phyloP scores from a whole-genome alignment of 1,140 invertebrate genomes.

The Drosophila nebulosa region DNA sequence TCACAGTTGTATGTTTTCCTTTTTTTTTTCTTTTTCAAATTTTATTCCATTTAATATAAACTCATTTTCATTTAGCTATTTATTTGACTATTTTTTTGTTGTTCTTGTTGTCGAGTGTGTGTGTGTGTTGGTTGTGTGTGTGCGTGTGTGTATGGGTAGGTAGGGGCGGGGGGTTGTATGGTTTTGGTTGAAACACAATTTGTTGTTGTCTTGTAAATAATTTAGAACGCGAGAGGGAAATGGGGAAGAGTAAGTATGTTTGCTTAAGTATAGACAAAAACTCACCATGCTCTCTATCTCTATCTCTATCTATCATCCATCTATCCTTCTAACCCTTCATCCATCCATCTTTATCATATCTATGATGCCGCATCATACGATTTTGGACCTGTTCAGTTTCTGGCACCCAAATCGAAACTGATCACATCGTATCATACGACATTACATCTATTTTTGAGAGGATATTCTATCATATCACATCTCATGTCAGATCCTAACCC shows the following conservation, averaged over 20 bases:
- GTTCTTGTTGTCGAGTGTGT: constrained; percentile 21
- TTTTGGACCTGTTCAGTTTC: not conserved
- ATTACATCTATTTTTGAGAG: not conserved
- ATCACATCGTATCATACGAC: not conserved
- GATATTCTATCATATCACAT: not conserved
- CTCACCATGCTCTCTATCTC: constrained; percentile 44
- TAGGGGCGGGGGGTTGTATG: too few species aligned
- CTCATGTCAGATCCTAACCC: not conserved
- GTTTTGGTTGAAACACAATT: too few species aligned
- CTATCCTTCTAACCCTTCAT: not conserved
- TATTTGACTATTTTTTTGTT: constrained; percentile 67
- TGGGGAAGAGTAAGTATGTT: constrained; percentile 33
- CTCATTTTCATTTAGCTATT: constrained; percentile 78
- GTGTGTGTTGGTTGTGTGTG: constrained; percentile 12
- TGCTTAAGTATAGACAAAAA: constrained; percentile 53
- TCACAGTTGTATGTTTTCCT: constrained; percentile 80
- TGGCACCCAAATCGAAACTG: too few species aligned
- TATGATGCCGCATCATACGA: not conserved
- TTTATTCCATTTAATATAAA: constrained; percentile 52
- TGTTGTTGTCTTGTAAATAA: constrained; percentile 22
- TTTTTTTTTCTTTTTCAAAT: constrained; percentile 37
- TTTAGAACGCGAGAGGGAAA: constrained; percentile 27
- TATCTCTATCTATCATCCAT: not conserved
- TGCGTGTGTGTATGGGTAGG: too few species aligned
- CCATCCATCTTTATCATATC: not conserved